Conservation (phyloP, 2,113 vertebrate species). For the Tylochromis polylepis region DNA sequence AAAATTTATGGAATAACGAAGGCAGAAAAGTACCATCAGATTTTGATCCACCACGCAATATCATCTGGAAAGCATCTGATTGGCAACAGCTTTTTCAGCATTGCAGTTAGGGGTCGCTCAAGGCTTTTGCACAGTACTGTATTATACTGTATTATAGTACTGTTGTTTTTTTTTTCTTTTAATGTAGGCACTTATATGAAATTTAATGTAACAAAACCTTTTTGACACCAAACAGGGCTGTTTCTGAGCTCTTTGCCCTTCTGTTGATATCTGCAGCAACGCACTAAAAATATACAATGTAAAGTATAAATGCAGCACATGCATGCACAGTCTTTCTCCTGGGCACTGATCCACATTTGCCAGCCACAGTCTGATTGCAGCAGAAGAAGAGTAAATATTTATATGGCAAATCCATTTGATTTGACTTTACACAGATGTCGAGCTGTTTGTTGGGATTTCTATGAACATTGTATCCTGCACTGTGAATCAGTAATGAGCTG, state of each 20-base stretch:
- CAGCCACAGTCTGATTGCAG: neutral
- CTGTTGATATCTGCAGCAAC: neutral
- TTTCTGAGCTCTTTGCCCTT: neutral
- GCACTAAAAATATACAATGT: neutral
- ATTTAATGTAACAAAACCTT: neutral
- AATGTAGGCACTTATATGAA: neutral
- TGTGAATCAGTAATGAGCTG: neutral
- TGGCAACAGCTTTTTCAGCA: neutral
- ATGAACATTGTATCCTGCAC: neutral
- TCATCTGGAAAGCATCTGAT: neutral
- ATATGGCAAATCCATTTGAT: neutral
- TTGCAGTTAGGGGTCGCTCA: neutral
- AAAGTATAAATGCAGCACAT: neutral
- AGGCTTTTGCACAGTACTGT: neutral
- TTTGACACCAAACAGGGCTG: neutral
- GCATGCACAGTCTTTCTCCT: neutral
- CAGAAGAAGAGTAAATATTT: constrained; percentile 14
- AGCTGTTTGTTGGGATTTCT: neutral
- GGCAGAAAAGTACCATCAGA: neutral
- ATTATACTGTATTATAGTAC: neutral
- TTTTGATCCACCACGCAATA: neutral
- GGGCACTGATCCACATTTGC: constrained; percentile 11
- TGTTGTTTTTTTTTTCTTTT: neutral
- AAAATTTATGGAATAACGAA: neutral
- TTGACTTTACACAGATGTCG: constrained; percentile 6